Base-by-base conservation (phyloP, 2,113 vertebrate species). In the Aramus guarauna region DNA sequence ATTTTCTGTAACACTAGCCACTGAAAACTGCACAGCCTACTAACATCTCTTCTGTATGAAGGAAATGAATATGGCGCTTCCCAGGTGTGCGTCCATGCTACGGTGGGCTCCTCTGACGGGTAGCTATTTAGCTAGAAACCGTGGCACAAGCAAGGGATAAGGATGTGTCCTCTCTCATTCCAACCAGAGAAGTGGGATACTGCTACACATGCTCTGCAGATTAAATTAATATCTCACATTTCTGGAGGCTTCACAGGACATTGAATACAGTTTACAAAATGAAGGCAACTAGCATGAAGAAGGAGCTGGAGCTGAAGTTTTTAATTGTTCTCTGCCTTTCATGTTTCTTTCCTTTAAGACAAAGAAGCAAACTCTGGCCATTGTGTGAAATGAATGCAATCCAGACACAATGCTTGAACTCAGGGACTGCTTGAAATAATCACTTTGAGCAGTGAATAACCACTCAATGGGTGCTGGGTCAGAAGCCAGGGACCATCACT, bases 41-140 rank as follows among this genome's bases (percentile, higher is more conserved):
- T 27, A 20, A 45, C 0, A 0, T 1, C 24, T 62, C 20, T 66
- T 43, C 9, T 37, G 15, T 21, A 12, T 14, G 3, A 32, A 68
- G 29, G 9, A 85, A 32, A 41, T 17, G 0, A 67, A 16, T n/a
- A n/a, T 13, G 43, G 20, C 4, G 4, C 11, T 67, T 67, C 15
- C 19, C 47, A 39, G 18, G 19, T 24, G 22, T 36, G 22, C 67
- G n/a, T 27, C 41, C 12, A 8, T 27, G 26, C 12, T 11, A 8
- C 8, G 30, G 43, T 3, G 15, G 20, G 5, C 11, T 67, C 23
- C 62, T 76, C 48, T 73, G 71, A 76, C 5, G 7, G 4, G 29
- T 41, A 47, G 36, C 6, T 4, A 3, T 34, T 39, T 45, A 58
- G 27, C 15, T 56, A 45, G 36, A 90, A 92, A 43, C 15, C 5